Evolutionary conservation across 2,113 vertebrate species (phyloP), one percentile per base, ranked within the genome.

Genomic region (Chamaetylas fuelleborni): DNA sequence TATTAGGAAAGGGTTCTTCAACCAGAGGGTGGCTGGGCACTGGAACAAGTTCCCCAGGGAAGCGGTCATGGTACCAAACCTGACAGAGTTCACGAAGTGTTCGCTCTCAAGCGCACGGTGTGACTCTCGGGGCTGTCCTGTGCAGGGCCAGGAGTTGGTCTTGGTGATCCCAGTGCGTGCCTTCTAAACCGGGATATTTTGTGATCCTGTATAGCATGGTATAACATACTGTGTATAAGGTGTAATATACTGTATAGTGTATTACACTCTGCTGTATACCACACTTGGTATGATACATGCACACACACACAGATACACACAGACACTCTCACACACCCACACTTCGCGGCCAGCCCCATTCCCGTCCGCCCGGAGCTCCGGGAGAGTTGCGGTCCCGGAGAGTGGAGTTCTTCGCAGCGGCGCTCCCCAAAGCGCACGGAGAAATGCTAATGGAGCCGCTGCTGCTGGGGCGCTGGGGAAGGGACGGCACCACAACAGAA

Each of bases 391-490:
- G 43, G 25, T 34, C 51, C 47, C 22, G 5, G 24, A 7, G 53
- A 0, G 8, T 5, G 48, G 1, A 33, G 34, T 4, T 8, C 7
- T 76, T 16, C 25, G 26, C 33, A 5, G 33, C 2, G 38, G 33
- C 4, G 24, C 9, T 69, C 26, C 48, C 53, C 4, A 1, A 11
- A 56, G 33, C 0, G 1, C 50, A 3, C 3, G 20, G 50, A 17
- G 51, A 15, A 43, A 14, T 5, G 20, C 5, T 8, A 5, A 8
- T 0, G 4, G 50, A 53, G 54, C n/a, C 0, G 4, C 80, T 42
- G 70, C n/a, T 17, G 69, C 2, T 1, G 12, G 22, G 60, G 54
- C 1, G 3, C 70, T 13, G 33, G 24, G 42, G 24, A 74, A 42
- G 11, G 19, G 31, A 33, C 50, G 70, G 73, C 2, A 0, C 53